Base-by-base conservation (phyloP, 2,888 invertebrate genomes). In the Harpalus rubripes region DNA sequence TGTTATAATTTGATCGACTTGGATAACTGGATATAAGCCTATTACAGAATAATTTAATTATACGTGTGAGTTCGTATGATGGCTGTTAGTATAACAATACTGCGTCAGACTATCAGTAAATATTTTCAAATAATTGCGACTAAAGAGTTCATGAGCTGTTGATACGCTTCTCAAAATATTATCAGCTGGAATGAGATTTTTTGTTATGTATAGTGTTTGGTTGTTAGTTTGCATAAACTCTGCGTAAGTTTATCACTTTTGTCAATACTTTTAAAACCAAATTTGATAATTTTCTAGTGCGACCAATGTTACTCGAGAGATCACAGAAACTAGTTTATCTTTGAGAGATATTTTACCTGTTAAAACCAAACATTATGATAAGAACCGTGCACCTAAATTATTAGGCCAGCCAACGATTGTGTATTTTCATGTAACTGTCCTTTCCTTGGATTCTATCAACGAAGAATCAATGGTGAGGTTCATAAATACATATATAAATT, bases 361-460 rank as follows among this genome's bases (percentile, higher is more conserved):
- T 86, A 96, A 96, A 89, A 95, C 96, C 56, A 97, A 97, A 91
- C 95, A 95, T 87, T 97, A 97, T 89, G 97, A 97, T 90, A 97
- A 97, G 92, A 97, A 97, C 92, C 93, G 96, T 86, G 96, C 97
- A 0, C 97, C 97, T 0, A 97, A 97, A 91, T 93, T 95, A 81
- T 92, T 96, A 88, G 97, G 96, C 0, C 96, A 97, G 90, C 96
- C 97, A 2, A 98, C 97, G 0, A 93, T 96, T 68, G 97, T 97
- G 58, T 97, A 97, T 90, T 98, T 97, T 89, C 97, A 97, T 89
- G 97, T 97, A 78, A 97, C 97, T 7, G 97, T 97, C 0, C 92
- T 97, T 86, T 97, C 97, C 74, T 92, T 98, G 87, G 98, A 98
- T 92, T 98, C 98, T n/a, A 98, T 98, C 87, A 97, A 98, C 90